Conservation (phyloP, 2,888 invertebrate genomes). For the Caenorhabditis imperialis region DNA sequence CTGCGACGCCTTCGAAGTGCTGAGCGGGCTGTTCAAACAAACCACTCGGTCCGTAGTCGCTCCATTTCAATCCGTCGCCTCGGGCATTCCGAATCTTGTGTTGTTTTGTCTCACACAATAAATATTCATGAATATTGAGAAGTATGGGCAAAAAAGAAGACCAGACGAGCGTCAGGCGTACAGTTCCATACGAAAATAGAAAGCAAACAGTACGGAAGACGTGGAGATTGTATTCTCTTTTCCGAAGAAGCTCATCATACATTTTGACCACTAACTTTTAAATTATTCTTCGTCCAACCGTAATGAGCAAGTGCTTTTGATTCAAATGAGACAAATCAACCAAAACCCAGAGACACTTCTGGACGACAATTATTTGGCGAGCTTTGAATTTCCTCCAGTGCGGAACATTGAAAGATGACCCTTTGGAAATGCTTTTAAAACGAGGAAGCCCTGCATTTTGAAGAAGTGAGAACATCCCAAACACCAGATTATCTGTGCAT, state of each 20-base stretch:
- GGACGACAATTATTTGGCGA: no score
- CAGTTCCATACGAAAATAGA: slow-evolving; percentile 7
- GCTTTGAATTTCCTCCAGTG: no score
- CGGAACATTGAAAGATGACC: slow-evolving; percentile 2
- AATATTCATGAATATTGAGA: slow-evolving; percentile 41
- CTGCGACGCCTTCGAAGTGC: slow-evolving; percentile 19
- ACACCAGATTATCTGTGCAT: slow-evolving; percentile 15
- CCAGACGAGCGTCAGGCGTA: slow-evolving; percentile 4
- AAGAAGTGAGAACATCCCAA: slow-evolving; percentile 8
- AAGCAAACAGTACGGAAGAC: slow-evolving; percentile 7
- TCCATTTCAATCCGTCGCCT: slow-evolving; percentile 28
- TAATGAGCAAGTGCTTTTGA: no score
- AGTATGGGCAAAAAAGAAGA: slow-evolving; percentile 3
- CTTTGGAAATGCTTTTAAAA: not conserved
- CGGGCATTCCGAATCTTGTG: slow-evolving; percentile 28
- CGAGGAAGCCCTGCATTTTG: not conserved
- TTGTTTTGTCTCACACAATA: slow-evolving; percentile 10
- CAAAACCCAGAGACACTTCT: no score
- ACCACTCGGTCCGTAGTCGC: slow-evolving; percentile 27
- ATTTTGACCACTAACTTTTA: no score
- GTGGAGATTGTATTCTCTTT: no score
- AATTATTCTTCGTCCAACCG: no score
- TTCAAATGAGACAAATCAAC: no score
- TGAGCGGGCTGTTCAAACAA: slow-evolving; percentile 43
- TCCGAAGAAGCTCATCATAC: no score